Evolutionary conservation across 2,113 vertebrate species (phyloP), one percentile per base, ranked within the genome.

Genomic region (Campylomormyrus numenius): DNA sequence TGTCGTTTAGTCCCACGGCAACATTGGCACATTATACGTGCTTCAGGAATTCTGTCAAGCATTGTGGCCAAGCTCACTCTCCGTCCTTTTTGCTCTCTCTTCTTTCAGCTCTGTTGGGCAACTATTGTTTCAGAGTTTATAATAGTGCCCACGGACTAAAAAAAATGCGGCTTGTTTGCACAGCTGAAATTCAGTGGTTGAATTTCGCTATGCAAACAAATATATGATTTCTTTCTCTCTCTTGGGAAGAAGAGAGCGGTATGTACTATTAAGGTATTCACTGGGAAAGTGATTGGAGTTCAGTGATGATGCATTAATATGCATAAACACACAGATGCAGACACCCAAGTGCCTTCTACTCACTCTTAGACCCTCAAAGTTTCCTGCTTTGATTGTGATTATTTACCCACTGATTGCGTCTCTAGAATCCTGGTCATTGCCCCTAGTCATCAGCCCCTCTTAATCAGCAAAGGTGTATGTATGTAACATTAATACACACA

Each of bases 351-450:
- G 45, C 45, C 80, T 21, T 84, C 80, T 83, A 5, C 31, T 42
- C 21, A 46, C 39, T 80, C 48, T 89, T 42, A 11, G n/a, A 93
- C 39, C 62, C 11, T 87, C 88, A 87, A 91, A 66, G 89, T 88
- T 24, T 50, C 49, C 27, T 89, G 66, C 91, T 90, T 91, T 66
- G 85, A 86, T 70, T 88, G 83, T 88, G 45, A 80, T 70, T 92
- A 90, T 93, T 92, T 91, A 88, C 90, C 70, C 15, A 45, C 58
- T 90, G 89, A 92, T 91, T 91, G 89, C 84, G 62, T 90, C 91
- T 89, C 89, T 88, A 50, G 50, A 52, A 90, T 86, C 88, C 89
- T 89, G 85, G 48, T 50, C 87, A 80, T 39, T 62, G 46, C 48
- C 90, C 88, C 31, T 13, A 49, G 45, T 17, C 35, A 27, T 89